A percentile compares a stretch with the other conserved stretches of the same genome.
Conservation (phyloP, 2,113 vertebrate genomes). For the Platycercus adscitus region DNA sequence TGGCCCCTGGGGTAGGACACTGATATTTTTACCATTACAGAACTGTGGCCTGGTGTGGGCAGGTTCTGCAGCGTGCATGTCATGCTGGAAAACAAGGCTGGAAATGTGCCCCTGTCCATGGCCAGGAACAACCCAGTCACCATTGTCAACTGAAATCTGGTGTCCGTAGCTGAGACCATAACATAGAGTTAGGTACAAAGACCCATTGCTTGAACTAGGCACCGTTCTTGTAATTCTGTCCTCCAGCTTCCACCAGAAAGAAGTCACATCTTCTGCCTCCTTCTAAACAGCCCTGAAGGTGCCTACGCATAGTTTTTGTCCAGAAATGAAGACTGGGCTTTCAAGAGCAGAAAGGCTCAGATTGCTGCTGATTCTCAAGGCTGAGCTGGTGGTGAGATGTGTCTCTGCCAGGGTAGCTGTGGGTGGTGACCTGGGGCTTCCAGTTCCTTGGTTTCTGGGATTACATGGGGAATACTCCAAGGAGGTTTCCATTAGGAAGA, state of each 20-base stretch:
- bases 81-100: not conserved
- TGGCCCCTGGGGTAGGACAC: not conserved
- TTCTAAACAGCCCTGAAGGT: not conserved
- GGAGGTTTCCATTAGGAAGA: not conserved
- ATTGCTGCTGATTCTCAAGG: not conserved
- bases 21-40: not conserved
- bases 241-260: not conserved
- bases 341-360: not conserved
- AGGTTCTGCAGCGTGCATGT: not conserved
- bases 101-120: not conserved
- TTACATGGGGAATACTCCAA: not conserved
- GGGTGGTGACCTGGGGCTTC: not conserved
- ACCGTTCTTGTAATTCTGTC: not conserved
- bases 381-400: not conserved
- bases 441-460: not conserved
- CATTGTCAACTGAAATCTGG: not conserved
- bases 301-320: not conserved
- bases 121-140: not conserved
- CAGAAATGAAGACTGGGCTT: not conserved
- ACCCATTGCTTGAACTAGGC: not conserved
- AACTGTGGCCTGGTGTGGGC: rapidly evolving
- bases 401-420: rapidly evolving
- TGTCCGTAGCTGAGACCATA: not conserved
- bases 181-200: not conserved
- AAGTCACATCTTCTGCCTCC: not conserved